Base-by-base conservation (phyloP, 2,797 vertebrate genomes). In the Oceanodroma leucorhoa region DNA sequence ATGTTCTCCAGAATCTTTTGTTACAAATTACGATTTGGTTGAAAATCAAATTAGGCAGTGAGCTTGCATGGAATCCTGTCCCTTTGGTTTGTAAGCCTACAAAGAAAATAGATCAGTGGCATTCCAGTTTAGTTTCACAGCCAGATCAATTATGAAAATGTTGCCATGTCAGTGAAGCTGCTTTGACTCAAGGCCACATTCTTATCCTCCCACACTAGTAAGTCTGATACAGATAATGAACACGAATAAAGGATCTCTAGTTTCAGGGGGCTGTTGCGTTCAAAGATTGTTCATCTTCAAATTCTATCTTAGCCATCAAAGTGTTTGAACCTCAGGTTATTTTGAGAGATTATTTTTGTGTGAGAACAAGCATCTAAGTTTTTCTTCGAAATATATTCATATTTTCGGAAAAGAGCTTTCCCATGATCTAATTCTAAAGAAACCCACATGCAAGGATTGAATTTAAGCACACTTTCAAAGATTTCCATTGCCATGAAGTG, bases 101-200 rank as follows among this genome's bases (percentile, higher is more conserved):
- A 46, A 66, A 91, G 38, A 53, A 87, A 86, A 90, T 7, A 70
- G 23, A 80, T 77, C 43, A 83, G 64, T 87, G 86, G 55, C 79
- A 89, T 86, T 93, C 82, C 45, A 0, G 51, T 83, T 93, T 81
- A 45, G 72, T 93, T 90, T 94, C 91, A 83, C 71, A 87, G 89
- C 55, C 76, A 83, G 76, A 83, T 88, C 32, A 64, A 17, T 90
- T 95, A 91, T 24, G 26, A 79, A 93, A 94, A 75, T n/a, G 41
- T 61, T 87, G 32, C 69, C 18, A 19, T 61, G 57, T 53, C 57
- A 38, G 45, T 57, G 87, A 88, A 83, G 45, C 75, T 87, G 51
- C 43, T 94, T 93, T 96, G 43, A 92, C 78, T 92, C 71, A 73
- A 83, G 57, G 57, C 76, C 76, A 83, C 60, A 21, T 91, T 93